Percentiles rank a stretch among this genome's conserved stretches.
Conservation (phyloP, 2,113 vertebrate species). For the Sterrhoptilus dennistouni region DNA sequence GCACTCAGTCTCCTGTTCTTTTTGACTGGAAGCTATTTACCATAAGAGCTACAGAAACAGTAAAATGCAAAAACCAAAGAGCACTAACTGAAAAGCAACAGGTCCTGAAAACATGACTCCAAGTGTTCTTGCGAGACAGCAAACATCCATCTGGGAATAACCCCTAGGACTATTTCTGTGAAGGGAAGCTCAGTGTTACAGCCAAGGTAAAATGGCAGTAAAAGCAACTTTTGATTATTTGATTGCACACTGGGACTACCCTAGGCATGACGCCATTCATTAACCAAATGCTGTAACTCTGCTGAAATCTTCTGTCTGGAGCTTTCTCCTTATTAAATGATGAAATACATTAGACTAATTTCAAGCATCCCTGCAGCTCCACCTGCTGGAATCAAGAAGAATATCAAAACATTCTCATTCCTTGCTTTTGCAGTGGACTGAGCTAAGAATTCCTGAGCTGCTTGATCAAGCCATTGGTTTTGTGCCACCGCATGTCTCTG, state of each 20-base stretch:
- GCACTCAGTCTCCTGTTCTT: background rate
- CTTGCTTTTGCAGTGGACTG: background rate
- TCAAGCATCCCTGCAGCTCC: background rate
- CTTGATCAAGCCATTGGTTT: background rate
- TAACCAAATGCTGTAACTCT: background rate
- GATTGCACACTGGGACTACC: background rate
- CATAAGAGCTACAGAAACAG: background rate
- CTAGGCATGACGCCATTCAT: background rate
- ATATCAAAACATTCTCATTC: accelerated
- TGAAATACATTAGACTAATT: background rate
- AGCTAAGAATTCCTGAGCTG: background rate
- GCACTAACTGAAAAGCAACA: background rate
- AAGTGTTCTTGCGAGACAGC: background rate
- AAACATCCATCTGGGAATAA: background rate
- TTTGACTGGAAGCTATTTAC: background rate
- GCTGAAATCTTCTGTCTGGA: background rate
- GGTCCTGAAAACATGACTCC: background rate
- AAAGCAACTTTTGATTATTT: background rate
- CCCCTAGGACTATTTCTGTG: background rate
- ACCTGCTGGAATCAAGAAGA: constrained; percentile 15
- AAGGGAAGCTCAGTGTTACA: background rate
- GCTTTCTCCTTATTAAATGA: background rate
- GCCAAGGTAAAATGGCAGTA: background rate
- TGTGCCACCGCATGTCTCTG: background rate
- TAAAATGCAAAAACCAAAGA: background rate